Evolutionary conservation across 2,113 vertebrate genomes (phyloP).

Genomic region (Perca fluviatilis): DNA sequence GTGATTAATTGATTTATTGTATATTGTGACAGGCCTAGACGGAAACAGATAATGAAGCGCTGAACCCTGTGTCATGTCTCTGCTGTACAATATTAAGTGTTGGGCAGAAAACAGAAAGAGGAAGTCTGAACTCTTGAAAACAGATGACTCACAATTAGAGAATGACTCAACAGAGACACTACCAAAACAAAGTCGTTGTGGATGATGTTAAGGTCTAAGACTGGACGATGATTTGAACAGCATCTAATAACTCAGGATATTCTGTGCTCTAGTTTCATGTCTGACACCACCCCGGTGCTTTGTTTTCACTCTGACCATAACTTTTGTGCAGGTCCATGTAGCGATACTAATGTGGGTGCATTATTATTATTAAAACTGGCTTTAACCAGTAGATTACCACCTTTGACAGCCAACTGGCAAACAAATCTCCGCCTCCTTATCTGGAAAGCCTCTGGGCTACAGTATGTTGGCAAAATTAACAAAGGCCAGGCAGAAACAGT

Average conservation of each 20-base stretch:
- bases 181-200: slow-evolving; percentile 34
- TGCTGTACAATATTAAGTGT: not conserved
- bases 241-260: slow-evolving; percentile 24
- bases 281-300: not conserved
- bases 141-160: slow-evolving; percentile 8
- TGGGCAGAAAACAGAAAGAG: not conserved
- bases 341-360: not conserved
- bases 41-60: not conserved
- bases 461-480: not conserved
- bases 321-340: not conserved
- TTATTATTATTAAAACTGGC: slow-evolving; percentile 1
- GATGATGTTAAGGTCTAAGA: not conserved
- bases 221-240: not conserved
- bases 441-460: not conserved
- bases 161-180: slow-evolving; percentile 24
- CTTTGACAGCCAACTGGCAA: slow-evolving; percentile 1
- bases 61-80: slow-evolving; percentile 30
- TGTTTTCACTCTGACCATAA: not conserved
- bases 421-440: not conserved
- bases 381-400: slow-evolving; percentile 9
- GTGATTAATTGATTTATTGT: too few species aligned
- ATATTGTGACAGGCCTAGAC: too few species aligned
- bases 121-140: slow-evolving; percentile 18
- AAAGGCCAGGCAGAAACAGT: not conserved
- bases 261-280: not conserved